Evolutionary conservation across 2,888 invertebrate genomes (phyloP).

Genomic region (Troilus luridus): DNA sequence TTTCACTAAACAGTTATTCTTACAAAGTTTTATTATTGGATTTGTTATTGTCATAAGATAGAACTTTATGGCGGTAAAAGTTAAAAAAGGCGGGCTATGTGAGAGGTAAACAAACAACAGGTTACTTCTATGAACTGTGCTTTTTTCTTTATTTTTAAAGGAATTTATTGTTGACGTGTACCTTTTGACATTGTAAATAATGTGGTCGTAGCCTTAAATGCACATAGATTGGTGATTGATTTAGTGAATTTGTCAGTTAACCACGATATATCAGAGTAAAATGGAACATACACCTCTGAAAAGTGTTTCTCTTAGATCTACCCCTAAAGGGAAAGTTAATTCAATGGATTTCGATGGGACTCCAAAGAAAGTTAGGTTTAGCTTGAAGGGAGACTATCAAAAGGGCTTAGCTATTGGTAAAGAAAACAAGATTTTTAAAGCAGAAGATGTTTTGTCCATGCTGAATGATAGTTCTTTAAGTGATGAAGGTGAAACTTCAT

Average conservation of each 20-base stretch:
- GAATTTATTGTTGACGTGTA: neutral
- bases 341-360: slow-evolving; percentile 10
- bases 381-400: neutral
- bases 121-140: neutral
- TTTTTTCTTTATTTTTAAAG: neutral
- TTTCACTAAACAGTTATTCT: neutral
- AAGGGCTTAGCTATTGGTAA: neutral
- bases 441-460: slow-evolving; percentile 55
- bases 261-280: neutral
- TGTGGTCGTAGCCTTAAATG: neutral
- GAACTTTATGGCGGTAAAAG: neutral
- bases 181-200: neutral
- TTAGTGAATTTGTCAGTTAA: neutral
- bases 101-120: slow-evolving; percentile 20
- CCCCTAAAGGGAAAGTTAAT: slow-evolving; percentile 9
- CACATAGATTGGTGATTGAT: neutral
- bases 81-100: neutral
- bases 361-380: slow-evolving; percentile 51
- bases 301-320: slow-evolving; percentile 19
- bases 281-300: slow-evolving; percentile 54
- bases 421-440: slow-evolving; percentile 41
- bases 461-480: slow-evolving; percentile 51
- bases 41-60: neutral
- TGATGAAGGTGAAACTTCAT: slow-evolving; percentile 34
- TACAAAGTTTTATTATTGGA: neutral